phyloP scores from a whole-genome alignment of 2,797 vertebrate genomes.

The Clarias fuscus region DNA sequence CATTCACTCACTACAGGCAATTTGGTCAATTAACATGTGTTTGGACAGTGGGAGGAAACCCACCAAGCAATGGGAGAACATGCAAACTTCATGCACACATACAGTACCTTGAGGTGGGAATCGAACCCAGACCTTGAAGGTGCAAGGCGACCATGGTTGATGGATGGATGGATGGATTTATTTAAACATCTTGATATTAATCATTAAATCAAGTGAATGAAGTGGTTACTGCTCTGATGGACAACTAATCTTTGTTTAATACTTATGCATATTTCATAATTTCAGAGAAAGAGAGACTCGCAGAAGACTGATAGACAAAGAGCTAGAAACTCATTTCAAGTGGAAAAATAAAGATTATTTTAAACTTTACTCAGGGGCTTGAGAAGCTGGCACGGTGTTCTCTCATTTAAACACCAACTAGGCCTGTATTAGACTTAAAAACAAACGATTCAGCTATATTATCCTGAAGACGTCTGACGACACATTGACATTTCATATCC shows the following conservation, averaged over 20 bases:
- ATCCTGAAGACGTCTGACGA: background rate
- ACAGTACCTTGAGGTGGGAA: too few species aligned
- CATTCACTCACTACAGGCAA: too few species aligned
- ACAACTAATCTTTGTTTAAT: conserved; percentile 1
- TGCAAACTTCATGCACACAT: too few species aligned
- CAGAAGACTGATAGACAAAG: background rate
- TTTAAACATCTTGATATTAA: background rate
- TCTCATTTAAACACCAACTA: background rate
- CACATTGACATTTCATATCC: background rate
- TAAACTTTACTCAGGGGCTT: background rate
- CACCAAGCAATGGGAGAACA: too few species aligned
- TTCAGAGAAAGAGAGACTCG: background rate
- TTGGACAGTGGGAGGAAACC: too few species aligned
- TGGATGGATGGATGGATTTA: background rate
- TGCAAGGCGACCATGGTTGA: background rate
- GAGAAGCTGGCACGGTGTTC: background rate
- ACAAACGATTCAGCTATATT: background rate
- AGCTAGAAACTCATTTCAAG: background rate
- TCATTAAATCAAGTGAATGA: background rate
- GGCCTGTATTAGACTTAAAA: background rate
- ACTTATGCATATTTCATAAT: background rate
- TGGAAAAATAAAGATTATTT: background rate
- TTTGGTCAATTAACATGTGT: too few species aligned
- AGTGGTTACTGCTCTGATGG: background rate
- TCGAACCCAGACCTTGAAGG: too few species aligned